A percentile compares a stretch with the other conserved stretches of the same genome.
These are phyloP conservation scores for Acanthornis magna DNA, from an alignment of 2,797 vertebrate genomes.

Conservation along the genomic window DNA sequence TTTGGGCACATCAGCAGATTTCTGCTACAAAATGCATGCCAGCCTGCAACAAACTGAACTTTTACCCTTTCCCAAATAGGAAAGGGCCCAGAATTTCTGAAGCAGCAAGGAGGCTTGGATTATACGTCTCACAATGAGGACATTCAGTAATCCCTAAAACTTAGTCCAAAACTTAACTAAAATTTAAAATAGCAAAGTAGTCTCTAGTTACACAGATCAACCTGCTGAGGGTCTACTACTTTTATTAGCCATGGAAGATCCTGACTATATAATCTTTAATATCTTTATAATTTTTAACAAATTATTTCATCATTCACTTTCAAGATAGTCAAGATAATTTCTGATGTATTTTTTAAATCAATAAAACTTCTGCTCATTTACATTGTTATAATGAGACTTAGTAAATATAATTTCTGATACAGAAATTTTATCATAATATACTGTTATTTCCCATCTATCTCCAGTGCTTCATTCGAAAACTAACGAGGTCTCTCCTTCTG, in stretches of 20 bases:
- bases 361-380: background rate
- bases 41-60: conserved; percentile 44
- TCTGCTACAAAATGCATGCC: background rate
- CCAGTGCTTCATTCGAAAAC: background rate
- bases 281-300: background rate
- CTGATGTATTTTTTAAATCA: background rate
- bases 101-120: conserved; percentile 82
- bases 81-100: conserved; percentile 82
- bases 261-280: background rate
- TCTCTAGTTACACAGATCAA: background rate
- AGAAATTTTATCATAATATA: background rate
- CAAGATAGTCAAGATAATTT: background rate
- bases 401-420: background rate
- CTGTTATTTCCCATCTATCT: background rate
- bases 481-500: background rate
- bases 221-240: background rate
- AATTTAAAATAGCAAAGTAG: background rate
- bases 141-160: background rate
- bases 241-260: background rate
- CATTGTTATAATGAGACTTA: background rate
- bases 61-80: conserved; percentile 85
- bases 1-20: background rate
- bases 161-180: background rate
- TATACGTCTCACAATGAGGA: conserved; percentile 81
- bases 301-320: background rate